Base-by-base conservation (phyloP, 2,113 vertebrate genomes). In the Aptenodytes patagonicus region DNA sequence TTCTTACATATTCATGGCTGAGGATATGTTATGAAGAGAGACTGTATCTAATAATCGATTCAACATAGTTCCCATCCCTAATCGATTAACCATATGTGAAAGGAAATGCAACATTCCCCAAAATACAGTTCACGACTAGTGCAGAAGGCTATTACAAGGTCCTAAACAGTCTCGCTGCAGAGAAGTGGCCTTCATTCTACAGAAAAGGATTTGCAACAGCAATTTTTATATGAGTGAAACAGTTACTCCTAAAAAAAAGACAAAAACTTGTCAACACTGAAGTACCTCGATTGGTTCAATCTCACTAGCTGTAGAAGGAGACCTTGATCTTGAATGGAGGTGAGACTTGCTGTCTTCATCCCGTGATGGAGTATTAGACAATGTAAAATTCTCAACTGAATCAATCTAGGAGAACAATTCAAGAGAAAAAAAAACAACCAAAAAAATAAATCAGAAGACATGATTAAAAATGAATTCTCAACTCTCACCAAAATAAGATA, bases 261-360 rank as follows among this genome's bases (percentile, higher is more conserved):
- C 28, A 57, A 40, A 20, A 24, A 69, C 42, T 49, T 54, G 24
- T 93, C 64, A 93, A 68, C 13, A 36, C 34, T 52, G 24, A 83
- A 94, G 97, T 97, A 99, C 99, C 99, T 99, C 99, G 13, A 99
- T 98, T 19, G 99, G 98, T 96, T 99, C 99, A 97, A 99, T 97
- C 92, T 99, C 99, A 83, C 99, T 99, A 89, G 99, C 98, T 91
- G 98, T 99, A 95, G 99, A 99, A 65, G 99, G 99, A 44, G 99
- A 99, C 65, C 99, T 98, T 13, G 99, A 99, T 90, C 99, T 99
- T 70, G 98, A 98, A 97, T 99, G 98, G 77, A 98, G 97, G 91
- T 98, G 98, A 96, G 98, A 98, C 97, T 99, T 99, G 77, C 98
- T 97, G 87, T 99, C 99, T 64, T 98, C 99, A 83, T 99, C 99